Evolutionary conservation across 35 echinoderm and acorn worm genomes (phyloP), one percentile per base, ranked within the genome.

Genomic region (Heliocidaris erythrogramma): DNA sequence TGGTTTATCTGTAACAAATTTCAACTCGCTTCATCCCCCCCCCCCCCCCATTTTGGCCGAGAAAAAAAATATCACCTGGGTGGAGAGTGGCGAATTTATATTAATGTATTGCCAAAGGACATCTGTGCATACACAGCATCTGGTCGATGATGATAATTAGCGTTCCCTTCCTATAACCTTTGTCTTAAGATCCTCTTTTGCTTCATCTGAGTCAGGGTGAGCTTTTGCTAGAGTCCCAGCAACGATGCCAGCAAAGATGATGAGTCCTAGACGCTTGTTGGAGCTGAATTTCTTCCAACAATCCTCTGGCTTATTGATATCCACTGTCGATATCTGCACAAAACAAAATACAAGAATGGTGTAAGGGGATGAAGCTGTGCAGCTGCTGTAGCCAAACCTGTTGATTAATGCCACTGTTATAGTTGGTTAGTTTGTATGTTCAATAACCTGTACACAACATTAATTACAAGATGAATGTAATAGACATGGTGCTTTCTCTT

Each of bases 231-330:
- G 49, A 49, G 96, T 99, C 6, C 97, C 97, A 30, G 97, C 96
- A 0, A 99, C 94, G 47, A 99, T 99, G 13, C 98, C 98, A 31
- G 98, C 98, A 52, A 99, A 94, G 48, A 99, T 94, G 35, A 99
- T 99, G 3, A 96, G 90, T 71, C 98, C 98, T 0, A 99, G 96
- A 95, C 98, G 85, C n/a, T 96, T 95, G 92, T 99, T 99, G 21
- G 98, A 99, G 7, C 94, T 92, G 93, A 99, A 99, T 61, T 99
- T 99, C 24, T 97, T 99, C 98, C 98, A 99, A 94, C 98, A 99
- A 91, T 99, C 98, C 17, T 97, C 86, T 10, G 96, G 94, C 92
- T 97, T 94, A 86, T 99, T 96, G 30, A 99, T 95, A 94, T 99
- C 95, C 10, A 99, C 93, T 47, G 98, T 99, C 94, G 95, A 95